Conservation (phyloP, 2,797 vertebrate species). For the Pristis pectinata region DNA sequence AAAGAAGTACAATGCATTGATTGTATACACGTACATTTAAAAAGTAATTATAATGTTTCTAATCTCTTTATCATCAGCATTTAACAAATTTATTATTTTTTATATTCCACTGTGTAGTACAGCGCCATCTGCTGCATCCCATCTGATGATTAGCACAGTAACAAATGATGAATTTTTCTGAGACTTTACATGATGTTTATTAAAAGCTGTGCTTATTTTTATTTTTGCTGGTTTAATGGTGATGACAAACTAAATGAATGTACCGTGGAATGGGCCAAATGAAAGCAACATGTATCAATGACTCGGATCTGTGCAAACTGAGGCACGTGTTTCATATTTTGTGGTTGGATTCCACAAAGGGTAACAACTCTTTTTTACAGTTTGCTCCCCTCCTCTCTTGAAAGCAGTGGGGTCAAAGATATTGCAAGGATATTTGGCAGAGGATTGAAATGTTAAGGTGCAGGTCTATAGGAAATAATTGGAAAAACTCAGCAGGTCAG, state of each 20-base stretch:
- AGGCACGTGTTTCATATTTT: neutral
- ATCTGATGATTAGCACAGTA: neutral
- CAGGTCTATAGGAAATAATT: too few species aligned
- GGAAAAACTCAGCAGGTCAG: too few species aligned
- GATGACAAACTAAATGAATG: neutral
- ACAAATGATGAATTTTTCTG: neutral
- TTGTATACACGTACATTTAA: neutral
- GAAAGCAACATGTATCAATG: too few species aligned
- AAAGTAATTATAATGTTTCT: neutral
- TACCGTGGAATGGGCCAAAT: neutral
- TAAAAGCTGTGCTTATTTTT: neutral
- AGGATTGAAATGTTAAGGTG: neutral
- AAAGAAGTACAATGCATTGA: neutral
- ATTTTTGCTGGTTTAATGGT: neutral
- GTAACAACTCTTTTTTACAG: neutral
- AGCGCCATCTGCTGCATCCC: slow-evolving; percentile 11
- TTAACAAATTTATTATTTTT: slow-evolving; percentile 2
- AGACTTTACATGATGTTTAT: neutral
- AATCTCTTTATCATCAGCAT: neutral
- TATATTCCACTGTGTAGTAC: slow-evolving; percentile 8
- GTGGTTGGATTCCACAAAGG: neutral
- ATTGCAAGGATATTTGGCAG: neutral
- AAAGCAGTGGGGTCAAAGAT: neutral
- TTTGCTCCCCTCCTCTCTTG: neutral
- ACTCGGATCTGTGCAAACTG: neutral